These are phyloP conservation scores for Tuberolachnus salignus DNA, from an alignment of 2,888 invertebrate genomes.

Conservation along the genomic window DNA sequence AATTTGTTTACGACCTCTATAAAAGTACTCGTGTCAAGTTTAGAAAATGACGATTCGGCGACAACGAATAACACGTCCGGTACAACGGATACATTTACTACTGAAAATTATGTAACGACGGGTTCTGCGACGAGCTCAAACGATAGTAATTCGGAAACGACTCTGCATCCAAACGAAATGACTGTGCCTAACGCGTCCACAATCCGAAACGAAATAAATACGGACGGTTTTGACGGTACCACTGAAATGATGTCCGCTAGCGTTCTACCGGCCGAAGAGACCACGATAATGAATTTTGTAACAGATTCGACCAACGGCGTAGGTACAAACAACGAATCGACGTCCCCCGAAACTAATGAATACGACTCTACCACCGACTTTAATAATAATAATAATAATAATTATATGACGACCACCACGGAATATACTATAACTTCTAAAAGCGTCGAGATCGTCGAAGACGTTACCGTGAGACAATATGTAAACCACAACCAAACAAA, in stretches of 20 bases:
- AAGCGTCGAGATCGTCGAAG: conserved; percentile 17
- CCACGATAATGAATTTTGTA: not conserved
- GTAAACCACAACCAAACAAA: not conserved
- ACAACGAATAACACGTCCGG: not conserved
- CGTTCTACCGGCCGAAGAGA: conserved; percentile 9
- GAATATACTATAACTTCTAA: conserved; percentile 48
- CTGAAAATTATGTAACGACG: not conserved
- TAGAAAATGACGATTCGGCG: not conserved
- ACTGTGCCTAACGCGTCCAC: not conserved
- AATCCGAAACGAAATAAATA: not conserved
- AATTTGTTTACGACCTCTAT: conserved; percentile 33
- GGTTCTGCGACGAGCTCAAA: too few species aligned
- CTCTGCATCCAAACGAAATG: not conserved
- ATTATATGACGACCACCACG: conserved; percentile 20
- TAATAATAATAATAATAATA: not conserved
- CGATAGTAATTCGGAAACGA: not conserved
- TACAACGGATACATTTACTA: not conserved
- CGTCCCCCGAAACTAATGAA: not conserved
- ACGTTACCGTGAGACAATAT: not conserved
- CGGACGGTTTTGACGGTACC: not conserved
- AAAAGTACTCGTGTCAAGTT: conserved; percentile 11
- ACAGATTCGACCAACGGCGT: not conserved
- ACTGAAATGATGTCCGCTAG: not conserved
- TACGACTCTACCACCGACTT: conserved; percentile 19
- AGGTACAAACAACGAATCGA: not conserved